phyloP scores from a whole-genome alignment of 2,113 vertebrate genomes.

The Gymnobelideus leadbeateri region DNA sequence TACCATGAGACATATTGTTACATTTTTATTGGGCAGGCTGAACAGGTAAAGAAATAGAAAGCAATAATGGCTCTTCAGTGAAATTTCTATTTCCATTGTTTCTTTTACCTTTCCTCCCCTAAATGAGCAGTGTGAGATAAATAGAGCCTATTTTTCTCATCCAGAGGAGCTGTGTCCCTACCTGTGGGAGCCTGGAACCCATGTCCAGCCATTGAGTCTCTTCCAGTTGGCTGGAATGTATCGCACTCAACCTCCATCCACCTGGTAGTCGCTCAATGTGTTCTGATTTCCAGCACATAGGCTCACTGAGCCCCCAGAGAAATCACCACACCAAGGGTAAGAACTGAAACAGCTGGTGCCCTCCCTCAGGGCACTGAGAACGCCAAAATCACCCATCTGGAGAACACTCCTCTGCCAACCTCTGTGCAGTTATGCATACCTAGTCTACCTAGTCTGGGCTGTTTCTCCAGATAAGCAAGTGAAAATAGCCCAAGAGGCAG shows the following conservation, averaged over 20 bases:
- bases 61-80: background rate
- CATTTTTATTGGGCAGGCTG: background rate
- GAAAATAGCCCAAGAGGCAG: background rate
- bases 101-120: background rate
- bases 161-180: background rate
- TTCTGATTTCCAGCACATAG: background rate
- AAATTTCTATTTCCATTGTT: background rate
- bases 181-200: background rate
- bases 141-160: background rate
- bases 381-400: background rate
- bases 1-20: background rate
- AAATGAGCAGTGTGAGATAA: background rate
- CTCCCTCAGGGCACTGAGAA: background rate
- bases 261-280: background rate
- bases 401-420: background rate
- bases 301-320: background rate
- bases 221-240: background rate
- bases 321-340: background rate
- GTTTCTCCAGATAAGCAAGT: background rate
- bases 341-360: constrained; percentile 7
- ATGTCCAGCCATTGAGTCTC: background rate
- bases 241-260: background rate
- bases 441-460: background rate
- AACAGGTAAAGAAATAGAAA: background rate
- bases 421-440: background rate